Conservation (phyloP, 2,797 vertebrate genomes). For the Aeoliscus strigatus region DNA sequence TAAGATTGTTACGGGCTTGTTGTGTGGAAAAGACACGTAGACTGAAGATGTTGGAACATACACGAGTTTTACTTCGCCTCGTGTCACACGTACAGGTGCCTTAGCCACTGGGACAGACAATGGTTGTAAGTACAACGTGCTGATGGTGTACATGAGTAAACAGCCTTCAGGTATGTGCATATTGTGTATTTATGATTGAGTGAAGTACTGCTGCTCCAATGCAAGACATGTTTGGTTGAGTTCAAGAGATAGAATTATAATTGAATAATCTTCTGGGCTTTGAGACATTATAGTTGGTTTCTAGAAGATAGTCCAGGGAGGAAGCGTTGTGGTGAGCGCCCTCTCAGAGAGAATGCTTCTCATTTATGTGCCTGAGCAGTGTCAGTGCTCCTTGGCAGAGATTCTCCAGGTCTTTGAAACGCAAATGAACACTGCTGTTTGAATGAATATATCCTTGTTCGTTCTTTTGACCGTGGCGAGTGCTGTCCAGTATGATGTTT, state of each 20-base stretch:
- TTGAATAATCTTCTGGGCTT: constrained; percentile 44
- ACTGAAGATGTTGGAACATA: no score
- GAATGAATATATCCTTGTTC: no score
- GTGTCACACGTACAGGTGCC: no score
- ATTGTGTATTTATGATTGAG: constrained; percentile 13
- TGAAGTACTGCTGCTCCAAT: constrained; percentile 11
- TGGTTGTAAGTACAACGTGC: constrained; percentile 2
- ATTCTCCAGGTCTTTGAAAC: background rate
- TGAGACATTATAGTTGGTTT: constrained; percentile 37
- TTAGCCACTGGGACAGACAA: no score
- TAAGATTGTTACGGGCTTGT: no score
- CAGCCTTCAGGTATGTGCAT: constrained; percentile 15
- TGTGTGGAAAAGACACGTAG: no score
- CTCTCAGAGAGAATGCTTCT: background rate
- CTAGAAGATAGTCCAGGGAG: constrained; percentile 24
- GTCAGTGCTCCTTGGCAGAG: background rate
- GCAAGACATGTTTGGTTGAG: constrained; percentile 31
- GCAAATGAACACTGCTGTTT: background rate
- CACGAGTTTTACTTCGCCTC: no score
- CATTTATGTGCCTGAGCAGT: background rate
- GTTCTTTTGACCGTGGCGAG: background rate
- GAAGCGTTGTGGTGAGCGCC: constrained; percentile 25
- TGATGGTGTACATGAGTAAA: constrained; percentile 16
- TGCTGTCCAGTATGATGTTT: background rate
- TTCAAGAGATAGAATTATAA: constrained; percentile 35